phyloP scores from a whole-genome alignment of 2,888 invertebrate species.

The Drosophila cracens region DNA sequence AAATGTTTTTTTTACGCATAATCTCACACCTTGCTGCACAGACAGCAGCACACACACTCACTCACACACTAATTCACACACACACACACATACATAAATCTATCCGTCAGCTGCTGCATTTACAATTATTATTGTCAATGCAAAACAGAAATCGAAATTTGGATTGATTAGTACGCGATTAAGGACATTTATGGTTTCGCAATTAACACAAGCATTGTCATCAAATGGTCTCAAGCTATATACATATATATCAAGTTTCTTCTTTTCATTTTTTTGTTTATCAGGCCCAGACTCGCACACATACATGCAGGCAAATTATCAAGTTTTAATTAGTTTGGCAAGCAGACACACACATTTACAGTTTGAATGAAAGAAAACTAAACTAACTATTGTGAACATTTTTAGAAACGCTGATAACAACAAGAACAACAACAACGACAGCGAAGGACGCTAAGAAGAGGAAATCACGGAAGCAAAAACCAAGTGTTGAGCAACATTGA shows the following conservation, averaged over 20 bases:
- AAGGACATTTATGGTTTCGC: constrained; percentile 3
- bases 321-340: constrained; percentile 68
- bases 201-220: constrained; percentile 66
- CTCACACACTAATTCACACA: background rate
- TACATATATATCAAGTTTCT: constrained; percentile 11
- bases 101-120: constrained; percentile 27
- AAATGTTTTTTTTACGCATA: constrained; percentile 25
- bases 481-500: constrained; percentile 20
- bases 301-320: constrained; percentile 71
- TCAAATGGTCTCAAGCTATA: constrained; percentile 37
- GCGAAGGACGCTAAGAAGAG: constrained; percentile 9
- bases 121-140: constrained; percentile 21
- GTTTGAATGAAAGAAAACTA: constrained; percentile 14
- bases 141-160: constrained; percentile 17
- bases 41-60: constrained; percentile 1
- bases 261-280: constrained; percentile 20
- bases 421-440: constrained; percentile 1
- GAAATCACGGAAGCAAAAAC: constrained; percentile 9
- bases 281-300: constrained; percentile 23
- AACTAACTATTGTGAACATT: constrained; percentile 65
- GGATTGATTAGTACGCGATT: background rate
- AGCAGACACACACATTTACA: constrained; percentile 11
- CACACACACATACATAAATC: background rate
- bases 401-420: constrained; percentile 65
- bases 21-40: constrained; percentile 23